Evolutionary conservation across 92 coral and sea anemone species (phyloP).

Genomic region (Bergia puertoricense): DNA sequence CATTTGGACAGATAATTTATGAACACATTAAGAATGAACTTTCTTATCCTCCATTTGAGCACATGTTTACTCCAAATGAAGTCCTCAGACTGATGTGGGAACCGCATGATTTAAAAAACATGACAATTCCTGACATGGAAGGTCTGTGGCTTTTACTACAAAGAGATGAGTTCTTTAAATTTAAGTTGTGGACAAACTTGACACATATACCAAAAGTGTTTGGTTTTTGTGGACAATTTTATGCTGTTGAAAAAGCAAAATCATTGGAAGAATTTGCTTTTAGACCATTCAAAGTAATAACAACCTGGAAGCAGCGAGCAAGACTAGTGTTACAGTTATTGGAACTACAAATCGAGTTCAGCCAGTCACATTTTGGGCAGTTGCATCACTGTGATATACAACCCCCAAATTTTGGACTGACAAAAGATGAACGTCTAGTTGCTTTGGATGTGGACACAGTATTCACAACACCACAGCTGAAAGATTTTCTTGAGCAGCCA

Average conservation of each 20-base stretch:
- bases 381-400: conserved; percentile 93
- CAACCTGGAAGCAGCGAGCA: conserved; percentile 78
- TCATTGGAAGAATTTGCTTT: conserved; percentile 54
- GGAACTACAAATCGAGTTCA: conserved; percentile 60
- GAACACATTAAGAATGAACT: conserved; percentile 67
- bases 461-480: conserved; percentile 63
- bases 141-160: conserved; percentile 81
- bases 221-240: conserved; percentile 89
- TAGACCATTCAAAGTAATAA: conserved; percentile 47
- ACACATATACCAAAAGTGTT: conserved; percentile 84
- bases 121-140: conserved; percentile 71
- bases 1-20: conserved; percentile 44
- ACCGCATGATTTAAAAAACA: conserved; percentile 59
- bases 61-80: conserved; percentile 49
- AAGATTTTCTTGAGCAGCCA: conserved; percentile 71
- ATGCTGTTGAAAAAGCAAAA: conserved; percentile 82
- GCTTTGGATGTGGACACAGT: conserved; percentile 83
- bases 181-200: conserved; percentile 73
- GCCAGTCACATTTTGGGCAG: conserved; percentile 63
- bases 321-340: conserved; percentile 66
- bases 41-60: conserved; percentile 37
- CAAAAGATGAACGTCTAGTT: conserved; percentile 59
- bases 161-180: conserved; percentile 78
- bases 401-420: conserved; percentile 88
- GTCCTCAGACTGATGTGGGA: conserved; percentile 67